These are phyloP conservation scores for Rhinatrema bivittatum DNA, from an alignment of 2,797 vertebrate species.

Conservation along the genomic window DNA sequence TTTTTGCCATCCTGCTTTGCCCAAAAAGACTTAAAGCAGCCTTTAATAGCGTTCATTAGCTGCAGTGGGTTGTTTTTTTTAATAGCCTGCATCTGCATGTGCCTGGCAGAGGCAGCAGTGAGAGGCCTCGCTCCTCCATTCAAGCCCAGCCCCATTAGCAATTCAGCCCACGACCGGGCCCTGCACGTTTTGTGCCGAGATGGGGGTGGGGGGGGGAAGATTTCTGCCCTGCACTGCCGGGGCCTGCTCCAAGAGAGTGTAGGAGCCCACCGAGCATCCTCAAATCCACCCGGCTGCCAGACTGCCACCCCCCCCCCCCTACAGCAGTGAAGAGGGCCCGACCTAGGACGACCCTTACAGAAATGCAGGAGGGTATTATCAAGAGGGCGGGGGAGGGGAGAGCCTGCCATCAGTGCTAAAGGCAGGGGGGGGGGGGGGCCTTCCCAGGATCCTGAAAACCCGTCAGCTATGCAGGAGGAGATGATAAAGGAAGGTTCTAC, in stretches of 20 bases:
- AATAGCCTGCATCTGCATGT: not conserved
- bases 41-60: constrained; percentile 15
- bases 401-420: no score
- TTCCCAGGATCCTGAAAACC: no score
- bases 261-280: not conserved
- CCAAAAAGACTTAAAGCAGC: constrained; percentile 13
- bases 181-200: not conserved
- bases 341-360: no score
- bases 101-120: not conserved
- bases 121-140: no score
- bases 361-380: not conserved
- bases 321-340: no score
- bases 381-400: no score
- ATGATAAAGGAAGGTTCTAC: no score
- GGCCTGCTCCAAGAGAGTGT: not conserved
- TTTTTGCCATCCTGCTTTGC: not conserved
- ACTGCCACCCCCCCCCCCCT: no score
- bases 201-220: no score
- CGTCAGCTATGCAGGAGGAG: no score
- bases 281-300: no score
- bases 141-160: not conserved
- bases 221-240: constrained; percentile 1
- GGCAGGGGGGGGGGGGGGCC: no score
- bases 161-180: not conserved
- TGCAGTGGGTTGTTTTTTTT: not conserved